Evolutionary conservation across 1,140 invertebrate species (phyloP).

Genomic region (Fopius arisanus): DNA sequence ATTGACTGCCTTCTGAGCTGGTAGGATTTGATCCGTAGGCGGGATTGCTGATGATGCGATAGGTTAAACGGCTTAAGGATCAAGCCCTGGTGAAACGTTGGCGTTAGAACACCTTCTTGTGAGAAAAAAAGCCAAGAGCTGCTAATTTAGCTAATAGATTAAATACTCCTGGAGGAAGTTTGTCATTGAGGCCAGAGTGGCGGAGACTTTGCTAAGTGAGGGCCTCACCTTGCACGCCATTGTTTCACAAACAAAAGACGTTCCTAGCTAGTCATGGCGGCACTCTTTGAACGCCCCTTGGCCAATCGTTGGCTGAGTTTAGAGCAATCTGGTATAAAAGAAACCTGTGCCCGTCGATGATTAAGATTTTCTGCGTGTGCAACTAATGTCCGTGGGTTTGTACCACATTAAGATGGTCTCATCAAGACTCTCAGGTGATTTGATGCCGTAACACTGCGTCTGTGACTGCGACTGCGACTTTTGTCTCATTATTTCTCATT

Average conservation of each 20-base stretch:
- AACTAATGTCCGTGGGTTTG: not conserved
- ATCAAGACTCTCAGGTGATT: not conserved
- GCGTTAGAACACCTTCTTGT: constrained; percentile 24
- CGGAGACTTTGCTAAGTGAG: constrained; percentile 45
- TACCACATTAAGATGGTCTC: not conserved
- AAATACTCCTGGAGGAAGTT: constrained; percentile 40
- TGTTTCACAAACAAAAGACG: constrained; percentile 59
- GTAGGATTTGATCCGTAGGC: not conserved
- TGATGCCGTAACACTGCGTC: not conserved
- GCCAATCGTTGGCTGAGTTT: constrained; percentile 57
- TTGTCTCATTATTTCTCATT: not conserved
- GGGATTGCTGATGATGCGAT: not conserved
- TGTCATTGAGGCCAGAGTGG: constrained; percentile 26
- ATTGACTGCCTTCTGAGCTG: not conserved
- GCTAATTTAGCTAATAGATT: constrained; percentile 58
- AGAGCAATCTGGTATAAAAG: constrained; percentile 53
- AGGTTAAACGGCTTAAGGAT: not conserved
- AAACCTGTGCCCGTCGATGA: constrained; percentile 49
- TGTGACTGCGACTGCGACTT: not conserved
- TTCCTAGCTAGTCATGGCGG: constrained; percentile 61
- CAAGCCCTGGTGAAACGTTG: not conserved
- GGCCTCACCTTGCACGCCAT: constrained; percentile 46
- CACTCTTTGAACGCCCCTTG: constrained; percentile 61
- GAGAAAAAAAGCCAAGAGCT: constrained; percentile 20
- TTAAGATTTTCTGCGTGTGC: constrained; percentile 51